Conservation (phyloP, 2,113 vertebrate genomes). For the Scalopus aquaticus region DNA sequence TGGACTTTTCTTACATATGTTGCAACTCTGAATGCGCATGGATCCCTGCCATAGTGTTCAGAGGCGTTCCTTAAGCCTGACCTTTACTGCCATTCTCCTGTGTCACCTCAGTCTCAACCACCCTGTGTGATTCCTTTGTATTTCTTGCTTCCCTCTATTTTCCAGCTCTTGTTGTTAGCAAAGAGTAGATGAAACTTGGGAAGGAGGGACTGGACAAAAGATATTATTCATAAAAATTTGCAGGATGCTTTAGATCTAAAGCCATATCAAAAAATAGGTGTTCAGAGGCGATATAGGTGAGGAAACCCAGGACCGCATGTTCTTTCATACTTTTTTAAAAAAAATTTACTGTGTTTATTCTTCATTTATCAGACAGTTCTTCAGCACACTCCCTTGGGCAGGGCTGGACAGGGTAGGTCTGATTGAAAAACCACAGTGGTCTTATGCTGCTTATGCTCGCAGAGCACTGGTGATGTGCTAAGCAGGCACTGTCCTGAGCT, state of each 20-base stretch:
- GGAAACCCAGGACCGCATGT: neutral
- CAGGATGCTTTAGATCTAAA: constrained; percentile 23
- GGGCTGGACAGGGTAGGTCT: neutral
- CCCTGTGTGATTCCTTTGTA: neutral
- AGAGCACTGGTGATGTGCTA: neutral
- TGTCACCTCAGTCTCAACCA: neutral
- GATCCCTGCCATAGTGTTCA: neutral
- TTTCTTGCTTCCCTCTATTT: neutral
- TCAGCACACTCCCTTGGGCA: neutral
- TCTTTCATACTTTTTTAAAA: neutral
- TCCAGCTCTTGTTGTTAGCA: constrained; percentile 38
- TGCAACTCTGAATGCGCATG: neutral
- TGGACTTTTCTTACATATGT: neutral
- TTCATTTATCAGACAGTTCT: neutral
- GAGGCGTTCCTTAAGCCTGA: neutral
- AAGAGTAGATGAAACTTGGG: neutral
- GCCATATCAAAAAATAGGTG: neutral
- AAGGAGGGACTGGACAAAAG: neutral
- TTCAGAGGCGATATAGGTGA: neutral
- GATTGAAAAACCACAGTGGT: neutral
- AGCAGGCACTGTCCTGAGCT: neutral
- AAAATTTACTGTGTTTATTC: neutral
- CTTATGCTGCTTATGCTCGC: neutral
- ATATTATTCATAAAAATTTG: neutral
- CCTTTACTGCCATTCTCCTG: neutral